Evolutionary conservation across 2,888 invertebrate genomes (phyloP), one percentile per base, ranked within the genome.

Genomic region (Drosophila bunnanda): DNA sequence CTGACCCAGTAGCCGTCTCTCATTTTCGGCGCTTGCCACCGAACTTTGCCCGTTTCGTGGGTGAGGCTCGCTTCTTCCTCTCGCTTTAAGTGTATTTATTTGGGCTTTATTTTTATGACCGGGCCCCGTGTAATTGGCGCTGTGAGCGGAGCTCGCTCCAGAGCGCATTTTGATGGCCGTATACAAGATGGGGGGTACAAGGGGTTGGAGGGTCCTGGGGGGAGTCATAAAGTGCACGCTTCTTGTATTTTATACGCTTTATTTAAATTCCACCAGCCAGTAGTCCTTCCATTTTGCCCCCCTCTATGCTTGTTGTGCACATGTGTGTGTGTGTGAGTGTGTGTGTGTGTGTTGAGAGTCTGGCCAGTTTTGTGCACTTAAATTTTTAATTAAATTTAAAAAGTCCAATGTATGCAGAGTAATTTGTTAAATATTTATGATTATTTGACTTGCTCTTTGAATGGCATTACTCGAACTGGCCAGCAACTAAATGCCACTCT

Each of bases 91-190:
- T 83, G 89, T 83, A 88, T 83, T 83, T 83, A 81, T 88, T 87
- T 88, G 84, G 73, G 84, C 82, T 83, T 88, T 87, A 88, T 83
- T 88, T 83, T 83, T 83, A 83, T 84, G 89, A 79, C 84, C 77
- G 72, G 76, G 65, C 67, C 81, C 82, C 88, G 84, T 80, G 87
- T 88, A 83, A 83, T 83, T 87, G 89, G 87, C 77, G 83, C 83
- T 82, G 76, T 76, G 86, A 64, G 84, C 84, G 71, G 36, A 62
- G 28, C 44, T 62, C 62, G 64, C 78, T 73, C 57, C 56, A 78
- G 15, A 84, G 72, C 75, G 70, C 74, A 80, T 69, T 89, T 76
- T 82, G 77, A 84, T 82, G 88, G 77, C 53, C 79, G 71, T 80
- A 85, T 73, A 73, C 72, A 74, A 65, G 43, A 38, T 65, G 62